Evolutionary conservation across 1,140 invertebrate species (phyloP).

Genomic region (Hypsibius dujardini): DNA sequence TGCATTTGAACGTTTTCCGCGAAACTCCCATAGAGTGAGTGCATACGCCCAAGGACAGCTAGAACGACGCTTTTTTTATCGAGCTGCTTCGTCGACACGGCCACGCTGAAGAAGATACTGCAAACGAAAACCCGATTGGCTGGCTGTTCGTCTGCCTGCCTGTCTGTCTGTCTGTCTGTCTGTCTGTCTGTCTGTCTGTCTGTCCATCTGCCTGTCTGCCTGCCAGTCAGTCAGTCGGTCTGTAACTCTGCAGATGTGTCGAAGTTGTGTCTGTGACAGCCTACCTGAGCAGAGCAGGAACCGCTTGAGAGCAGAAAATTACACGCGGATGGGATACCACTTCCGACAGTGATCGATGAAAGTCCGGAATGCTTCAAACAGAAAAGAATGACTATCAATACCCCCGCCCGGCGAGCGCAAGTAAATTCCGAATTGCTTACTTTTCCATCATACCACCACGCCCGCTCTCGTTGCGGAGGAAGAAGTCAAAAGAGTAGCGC

Average conservation of each 20-base stretch:
- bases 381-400: neutral
- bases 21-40: neutral
- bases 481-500: neutral
- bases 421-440: neutral
- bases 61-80: neutral
- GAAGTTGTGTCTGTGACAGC: neutral
- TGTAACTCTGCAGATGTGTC: no score
- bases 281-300: slow-evolving; percentile 10
- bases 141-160: no score
- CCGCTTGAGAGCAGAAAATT: neutral
- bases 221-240: no score
- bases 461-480: neutral
- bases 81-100: neutral
- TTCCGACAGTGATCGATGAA: neutral
- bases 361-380: neutral
- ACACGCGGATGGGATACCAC: neutral
- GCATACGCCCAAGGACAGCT: neutral
- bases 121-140: neutral
- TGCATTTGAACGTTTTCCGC: neutral
- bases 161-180: no score
- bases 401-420: neutral
- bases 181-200: no score
- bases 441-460: neutral
- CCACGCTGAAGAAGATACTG: neutral
- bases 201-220: no score